A percentile compares a stretch with the other conserved stretches of the same genome.
Conservation (phyloP, 1,140 invertebrate species). For the Oryctes rhinoceros region DNA sequence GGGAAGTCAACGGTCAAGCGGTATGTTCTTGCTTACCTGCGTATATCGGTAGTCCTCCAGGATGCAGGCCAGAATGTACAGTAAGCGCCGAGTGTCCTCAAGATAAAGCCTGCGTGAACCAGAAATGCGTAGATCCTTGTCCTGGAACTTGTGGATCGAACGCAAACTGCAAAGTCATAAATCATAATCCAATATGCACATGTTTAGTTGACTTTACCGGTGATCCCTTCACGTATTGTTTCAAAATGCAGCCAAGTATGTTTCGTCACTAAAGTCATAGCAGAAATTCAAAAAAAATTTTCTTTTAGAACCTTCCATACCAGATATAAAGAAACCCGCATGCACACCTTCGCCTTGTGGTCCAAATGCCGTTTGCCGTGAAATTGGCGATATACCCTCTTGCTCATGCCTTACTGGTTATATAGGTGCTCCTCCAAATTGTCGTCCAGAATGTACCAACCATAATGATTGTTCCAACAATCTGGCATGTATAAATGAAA, state of each 20-base stretch:
- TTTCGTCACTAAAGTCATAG: conserved; percentile 51
- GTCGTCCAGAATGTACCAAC: conserved; percentile 76
- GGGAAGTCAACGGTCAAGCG: conserved; percentile 70
- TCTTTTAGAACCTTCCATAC: conserved; percentile 54
- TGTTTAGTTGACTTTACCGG: conserved; percentile 64
- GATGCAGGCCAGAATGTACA: conserved; percentile 64
- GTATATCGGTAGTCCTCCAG: conserved; percentile 62
- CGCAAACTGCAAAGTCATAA: conserved; percentile 60
- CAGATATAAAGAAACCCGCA: conserved; percentile 56
- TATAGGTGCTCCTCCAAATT: conserved; percentile 75
- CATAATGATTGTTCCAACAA: conserved; percentile 74
- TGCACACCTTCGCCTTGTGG: conserved; percentile 77
- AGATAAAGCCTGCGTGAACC: conserved; percentile 58
- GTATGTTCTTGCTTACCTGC: conserved; percentile 69
- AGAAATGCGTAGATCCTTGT: conserved; percentile 60
- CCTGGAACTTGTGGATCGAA: conserved; percentile 60
- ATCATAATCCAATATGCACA: conserved; percentile 62
- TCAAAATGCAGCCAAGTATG: conserved; percentile 62
- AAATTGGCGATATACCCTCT: conserved; percentile 66
- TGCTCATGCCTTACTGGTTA: conserved; percentile 75
- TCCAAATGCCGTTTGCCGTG: conserved; percentile 71
- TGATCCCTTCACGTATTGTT: conserved; percentile 66
- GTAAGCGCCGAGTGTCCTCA: conserved; percentile 64
- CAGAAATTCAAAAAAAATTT: conserved; percentile 54
- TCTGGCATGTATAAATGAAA: conserved; percentile 73